These are phyloP conservation scores for Alentia gelatinosa DNA, from an alignment of 2,888 invertebrate species.

Conservation along the genomic window DNA sequence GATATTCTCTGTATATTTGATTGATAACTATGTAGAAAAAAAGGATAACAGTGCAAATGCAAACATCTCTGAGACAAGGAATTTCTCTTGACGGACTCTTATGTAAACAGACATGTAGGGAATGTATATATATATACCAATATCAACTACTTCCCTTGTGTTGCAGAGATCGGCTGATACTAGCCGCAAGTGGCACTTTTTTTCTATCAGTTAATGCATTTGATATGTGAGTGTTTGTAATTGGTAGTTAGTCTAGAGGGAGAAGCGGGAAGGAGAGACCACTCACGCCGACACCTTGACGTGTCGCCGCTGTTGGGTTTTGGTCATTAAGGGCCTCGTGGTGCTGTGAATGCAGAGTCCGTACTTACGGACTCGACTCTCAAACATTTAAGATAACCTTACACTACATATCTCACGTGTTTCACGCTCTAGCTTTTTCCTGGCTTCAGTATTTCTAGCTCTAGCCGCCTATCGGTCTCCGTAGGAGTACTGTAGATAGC, in stretches of 20 bases:
- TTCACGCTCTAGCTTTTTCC: not conserved
- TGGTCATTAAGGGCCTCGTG: slow-evolving; percentile 24
- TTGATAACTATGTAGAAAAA: not conserved
- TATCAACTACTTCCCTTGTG: not conserved
- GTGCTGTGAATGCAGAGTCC: slow-evolving; percentile 41
- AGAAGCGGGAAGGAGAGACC: not conserved
- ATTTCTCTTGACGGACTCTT: not conserved
- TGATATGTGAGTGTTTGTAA: not conserved
- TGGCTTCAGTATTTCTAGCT: slow-evolving; percentile 23
- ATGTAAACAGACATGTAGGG: slow-evolving; percentile 39
- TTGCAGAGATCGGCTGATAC: not conserved
- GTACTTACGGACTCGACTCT: slow-evolving; percentile 13
- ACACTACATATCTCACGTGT: slow-evolving; percentile 39
- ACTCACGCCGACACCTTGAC: not conserved
- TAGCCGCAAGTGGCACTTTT: not conserved
- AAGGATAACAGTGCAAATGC: slow-evolving; percentile 33
- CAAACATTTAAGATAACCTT: slow-evolving; percentile 30
- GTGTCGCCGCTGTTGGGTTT: slow-evolving; percentile 2
- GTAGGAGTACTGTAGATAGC: too few relatives aligned
- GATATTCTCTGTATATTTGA: slow-evolving; percentile 19
- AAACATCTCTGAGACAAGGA: slow-evolving; percentile 26
- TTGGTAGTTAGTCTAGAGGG: not conserved
- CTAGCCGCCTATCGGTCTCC: not conserved
- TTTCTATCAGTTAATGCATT: slow-evolving; percentile 17
- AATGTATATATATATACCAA: slow-evolving; percentile 51